Base-by-base conservation (phyloP, 2,797 vertebrate species). In the Macropodus opercularis region DNA sequence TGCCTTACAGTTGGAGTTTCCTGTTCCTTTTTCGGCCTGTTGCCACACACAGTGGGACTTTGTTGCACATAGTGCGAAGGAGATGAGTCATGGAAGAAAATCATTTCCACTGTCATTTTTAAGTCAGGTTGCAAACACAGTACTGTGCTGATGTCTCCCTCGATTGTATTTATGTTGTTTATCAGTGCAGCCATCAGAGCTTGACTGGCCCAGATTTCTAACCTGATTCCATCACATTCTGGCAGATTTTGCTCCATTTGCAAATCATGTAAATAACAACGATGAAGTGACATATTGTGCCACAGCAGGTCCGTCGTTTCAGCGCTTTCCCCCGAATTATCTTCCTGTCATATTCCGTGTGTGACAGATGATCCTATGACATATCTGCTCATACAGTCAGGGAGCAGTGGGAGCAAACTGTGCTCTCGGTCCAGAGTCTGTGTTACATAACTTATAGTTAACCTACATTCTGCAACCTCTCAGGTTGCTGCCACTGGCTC, bases 381-480 rank as follows among this genome's bases (percentile, higher is more conserved):
- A 43, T 34, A 47, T 60, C 64, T 23, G 46, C 27, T 40, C 3
- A 1, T 13, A 34, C 34, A 22, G 38, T 50, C 55, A 10, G n/a
- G 41, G 26, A 38, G 42, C 57, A 63, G 57, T 22, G 34, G 72
- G 50, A 58, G 42, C 62, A 53, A 81, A 77, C 39, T 44, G 17
- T 53, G 42, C 72, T 64, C 22, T 72, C 54, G 24, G 63, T 73
- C 62, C 70, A 75, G 47, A 69, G 52, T 76, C 62, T 40, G 27
- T 0, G 38, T 90, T 90, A 85, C 77, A 63, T 87, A 90, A 91
- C 63, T 29, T 71, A 54, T 54, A 62, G 84, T 83, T 86, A 86
- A 80, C 87, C 89, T 85, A 90, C 81, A 89, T 89, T 86, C 57
- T 78, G 51, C 69, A 58, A 69, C 75, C 80, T 85, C 85, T 90